Conservation (phyloP, 1,140 invertebrate species). For the Cepaea nemoralis region DNA sequence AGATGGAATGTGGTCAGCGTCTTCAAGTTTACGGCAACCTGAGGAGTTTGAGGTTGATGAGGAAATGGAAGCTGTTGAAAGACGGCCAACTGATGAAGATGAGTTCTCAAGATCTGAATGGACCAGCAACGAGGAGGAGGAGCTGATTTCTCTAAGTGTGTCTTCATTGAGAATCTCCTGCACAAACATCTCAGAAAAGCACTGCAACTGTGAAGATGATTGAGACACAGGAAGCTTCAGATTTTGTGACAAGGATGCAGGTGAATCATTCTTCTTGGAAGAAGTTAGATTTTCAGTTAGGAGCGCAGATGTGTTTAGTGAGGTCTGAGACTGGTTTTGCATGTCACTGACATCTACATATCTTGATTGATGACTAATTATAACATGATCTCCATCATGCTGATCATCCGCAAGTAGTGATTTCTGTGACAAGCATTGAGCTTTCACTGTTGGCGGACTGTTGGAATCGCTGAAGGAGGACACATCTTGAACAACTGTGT, state of each 20-base stretch:
- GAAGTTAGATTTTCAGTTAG: not conserved
- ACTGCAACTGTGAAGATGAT: constrained; percentile 24
- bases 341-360: not conserved
- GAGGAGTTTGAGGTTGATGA: constrained; percentile 16
- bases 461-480: not conserved
- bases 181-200: constrained; percentile 29
- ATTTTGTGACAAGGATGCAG: not conserved
- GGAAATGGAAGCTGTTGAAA: constrained; percentile 22
- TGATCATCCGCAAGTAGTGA: not conserved
- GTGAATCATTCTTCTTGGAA: not conserved
- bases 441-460: not conserved
- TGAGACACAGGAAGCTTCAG: not conserved
- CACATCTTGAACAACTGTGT: not conserved
- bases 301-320: not conserved
- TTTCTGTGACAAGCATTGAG: not conserved
- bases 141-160: constrained; percentile 30
- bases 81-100: constrained; percentile 24
- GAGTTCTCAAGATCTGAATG: constrained; percentile 37
- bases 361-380: not conserved
- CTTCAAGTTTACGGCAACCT: not conserved
- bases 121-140: constrained; percentile 1
- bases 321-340: not conserved
- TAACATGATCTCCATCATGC: not conserved
- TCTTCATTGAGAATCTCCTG: constrained; percentile 35
- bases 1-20: not conserved